Percentiles rank a stretch among this genome's conserved stretches.
These are phyloP conservation scores for Chelon labrosus DNA, from an alignment of 2,797 vertebrate species.

Conservation along the genomic window DNA sequence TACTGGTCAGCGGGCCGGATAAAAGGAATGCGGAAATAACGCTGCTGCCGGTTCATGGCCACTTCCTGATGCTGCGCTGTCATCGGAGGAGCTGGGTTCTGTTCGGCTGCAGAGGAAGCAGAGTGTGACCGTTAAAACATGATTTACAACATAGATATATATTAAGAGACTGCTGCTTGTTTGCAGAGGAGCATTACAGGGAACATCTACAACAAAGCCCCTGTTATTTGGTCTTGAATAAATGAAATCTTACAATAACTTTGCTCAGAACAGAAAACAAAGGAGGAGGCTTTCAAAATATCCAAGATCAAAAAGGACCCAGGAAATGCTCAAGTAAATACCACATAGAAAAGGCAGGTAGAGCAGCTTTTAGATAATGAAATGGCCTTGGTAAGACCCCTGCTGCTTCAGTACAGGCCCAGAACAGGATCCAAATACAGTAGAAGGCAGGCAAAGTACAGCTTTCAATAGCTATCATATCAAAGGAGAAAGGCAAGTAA, in stretches of 20 bases:
- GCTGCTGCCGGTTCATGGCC: slow-evolving; percentile 94
- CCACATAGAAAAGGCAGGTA: slow-evolving; percentile 25
- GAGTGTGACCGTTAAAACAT: not conserved
- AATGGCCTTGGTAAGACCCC: slow-evolving; percentile 41
- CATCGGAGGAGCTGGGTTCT: slow-evolving; percentile 89
- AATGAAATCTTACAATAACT: slow-evolving; percentile 15
- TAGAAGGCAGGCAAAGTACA: slow-evolving; percentile 33
- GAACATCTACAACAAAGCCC: slow-evolving; percentile 9
- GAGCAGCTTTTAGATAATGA: slow-evolving; percentile 60
- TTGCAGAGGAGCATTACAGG: not conserved
- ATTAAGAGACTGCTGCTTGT: too few relatives aligned
- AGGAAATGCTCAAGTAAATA: slow-evolving; percentile 42
- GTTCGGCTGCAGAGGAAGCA: slow-evolving; percentile 85
- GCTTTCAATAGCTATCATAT: slow-evolving; percentile 57
- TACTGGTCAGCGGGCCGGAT: slow-evolving; percentile 98
- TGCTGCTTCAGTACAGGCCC: slow-evolving; percentile 41
- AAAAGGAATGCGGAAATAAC: slow-evolving; percentile 98
- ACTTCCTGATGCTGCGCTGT: slow-evolving; percentile 90
- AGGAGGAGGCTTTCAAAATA: slow-evolving; percentile 49
- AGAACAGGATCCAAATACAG: slow-evolving; percentile 40
- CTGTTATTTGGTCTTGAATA: slow-evolving; percentile 1
- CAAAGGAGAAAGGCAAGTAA: slow-evolving; percentile 49
- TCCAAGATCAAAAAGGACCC: slow-evolving; percentile 46
- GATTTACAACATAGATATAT: too few relatives aligned
- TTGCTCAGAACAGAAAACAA: not conserved